A percentile compares a stretch with the other conserved stretches of the same genome.
Conservation (phyloP, 2,113 vertebrate genomes). For the Corythornis cristatus region DNA sequence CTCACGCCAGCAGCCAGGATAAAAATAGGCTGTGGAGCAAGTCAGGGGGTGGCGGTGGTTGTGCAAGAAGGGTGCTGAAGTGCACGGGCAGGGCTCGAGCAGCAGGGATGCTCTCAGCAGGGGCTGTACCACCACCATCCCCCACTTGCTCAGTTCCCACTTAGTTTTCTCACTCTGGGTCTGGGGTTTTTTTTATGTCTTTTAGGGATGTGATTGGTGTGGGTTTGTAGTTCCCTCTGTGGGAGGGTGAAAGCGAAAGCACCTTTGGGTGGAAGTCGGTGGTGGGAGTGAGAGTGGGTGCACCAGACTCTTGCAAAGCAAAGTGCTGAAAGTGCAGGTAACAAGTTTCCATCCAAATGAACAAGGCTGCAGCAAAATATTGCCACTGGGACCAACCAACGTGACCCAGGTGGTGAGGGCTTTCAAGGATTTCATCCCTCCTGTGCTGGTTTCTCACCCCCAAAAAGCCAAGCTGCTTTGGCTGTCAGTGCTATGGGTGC, state of each 20-base stretch:
- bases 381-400: background rate
- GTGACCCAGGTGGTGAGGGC: rapidly evolving
- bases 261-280: background rate
- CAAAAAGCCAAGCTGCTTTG: background rate
- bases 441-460: rapidly evolving
- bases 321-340: background rate
- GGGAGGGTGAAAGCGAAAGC: background rate
- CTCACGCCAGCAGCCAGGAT: background rate
- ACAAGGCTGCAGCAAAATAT: background rate
- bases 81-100: rapidly evolving
- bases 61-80: background rate
- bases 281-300: background rate
- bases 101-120: background rate
- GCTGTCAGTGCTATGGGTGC: background rate
- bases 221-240: background rate
- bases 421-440: background rate
- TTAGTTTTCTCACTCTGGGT: background rate
- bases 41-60: background rate
- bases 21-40: slow-evolving; percentile 38
- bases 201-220: background rate
- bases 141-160: rapidly evolving
- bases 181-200: background rate
- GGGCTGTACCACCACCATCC: rapidly evolving
- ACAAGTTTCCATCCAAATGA: background rate
- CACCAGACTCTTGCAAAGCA: background rate